Base-by-base conservation (phyloP, 2,113 vertebrate genomes). In the Oceanites oceanicus region DNA sequence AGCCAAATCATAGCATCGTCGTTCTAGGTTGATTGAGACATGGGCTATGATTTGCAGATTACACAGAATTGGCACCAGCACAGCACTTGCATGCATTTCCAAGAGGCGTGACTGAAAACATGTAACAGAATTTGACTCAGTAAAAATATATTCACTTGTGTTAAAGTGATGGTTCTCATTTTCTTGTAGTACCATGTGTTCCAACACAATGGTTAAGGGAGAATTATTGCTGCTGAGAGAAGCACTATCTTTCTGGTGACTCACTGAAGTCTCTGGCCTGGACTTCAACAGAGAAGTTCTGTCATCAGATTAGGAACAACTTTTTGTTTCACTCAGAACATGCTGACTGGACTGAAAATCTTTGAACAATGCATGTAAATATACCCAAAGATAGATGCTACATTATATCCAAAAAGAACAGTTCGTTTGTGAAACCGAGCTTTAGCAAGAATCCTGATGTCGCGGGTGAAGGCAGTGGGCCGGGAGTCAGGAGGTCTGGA, bases 171-270 rank as follows among this genome's bases (percentile, higher is more conserved):
- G 68, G 9, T 40, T 89, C n/a, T 83, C 61, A 19, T 92, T 91
- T 76, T 77, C 8, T 65, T 40, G 21, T 13, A 70, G 79, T 23
- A 27, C 36, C 81, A 50, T 4, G 22, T 82, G 68, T 67, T 96
- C 73, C 83, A 91, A 34, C 67, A 71, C 63, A 91, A 74, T n/a
- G n/a, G 50, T 13, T 70, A 29, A 59, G 86, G n/a, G n/a, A 50
- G 76, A 94, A 73, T 77, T 77, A 80, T n/a, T 84, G 80, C 56
- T 75, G 89, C 68, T 94, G 76, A 94, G 75, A 88, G 65, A 66
- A 84, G 44, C n/a, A 63, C 12, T 71, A 2, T 91, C 52, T 76
- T 87, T 32, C 21, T 80, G 58, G 75, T 95, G 96, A 94, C 47
- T 89, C 95, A 88, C 44, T 71, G 26, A 73, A 84, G 8, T 50